These are phyloP conservation scores for Epinephelus moara DNA, from an alignment of 2,113 vertebrate species.

Conservation along the genomic window DNA sequence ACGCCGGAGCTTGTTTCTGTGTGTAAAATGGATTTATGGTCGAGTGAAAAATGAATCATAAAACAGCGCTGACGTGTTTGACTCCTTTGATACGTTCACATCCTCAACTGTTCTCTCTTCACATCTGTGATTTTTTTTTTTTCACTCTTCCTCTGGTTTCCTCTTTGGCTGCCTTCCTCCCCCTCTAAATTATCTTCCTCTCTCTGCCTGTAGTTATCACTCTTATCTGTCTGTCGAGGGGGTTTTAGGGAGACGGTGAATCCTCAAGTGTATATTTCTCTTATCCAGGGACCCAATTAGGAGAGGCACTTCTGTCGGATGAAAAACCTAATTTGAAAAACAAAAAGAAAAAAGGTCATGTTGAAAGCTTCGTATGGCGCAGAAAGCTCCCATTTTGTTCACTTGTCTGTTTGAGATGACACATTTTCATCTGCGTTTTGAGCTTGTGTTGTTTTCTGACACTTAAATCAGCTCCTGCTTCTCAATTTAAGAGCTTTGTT, in stretches of 20 bases:
- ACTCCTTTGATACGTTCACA: conserved; percentile 2
- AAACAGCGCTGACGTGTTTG: not conserved
- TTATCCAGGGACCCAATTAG: conserved; percentile 74
- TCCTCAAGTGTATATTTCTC: conserved; percentile 62
- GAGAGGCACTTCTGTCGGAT: conserved; percentile 41
- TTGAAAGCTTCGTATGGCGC: conserved; percentile 28
- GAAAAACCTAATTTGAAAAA: conserved; percentile 48
- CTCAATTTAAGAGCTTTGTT: not conserved
- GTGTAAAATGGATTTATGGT: conserved; percentile 18
- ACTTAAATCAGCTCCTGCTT: not conserved
- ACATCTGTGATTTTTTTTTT: not conserved
- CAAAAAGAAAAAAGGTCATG: conserved; percentile 8
- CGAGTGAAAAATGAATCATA: conserved; percentile 2
- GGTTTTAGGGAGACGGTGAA: conserved; percentile 24
- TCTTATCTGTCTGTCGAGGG: conserved; percentile 35
- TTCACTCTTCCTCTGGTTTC: not conserved
- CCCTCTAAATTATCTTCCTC: conserved; percentile 12
- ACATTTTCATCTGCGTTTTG: conserved; percentile 27
- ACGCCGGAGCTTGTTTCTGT: not conserved
- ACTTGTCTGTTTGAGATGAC: conserved; percentile 36
- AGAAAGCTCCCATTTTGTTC: conserved; percentile 28
- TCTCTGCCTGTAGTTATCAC: conserved; percentile 8
- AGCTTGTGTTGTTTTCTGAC: not conserved
- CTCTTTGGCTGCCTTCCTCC: conserved; percentile 9
- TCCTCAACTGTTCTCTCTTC: not conserved